Base-by-base conservation (phyloP, 1,140 invertebrate species). In the Chlorops oryzae region DNA sequence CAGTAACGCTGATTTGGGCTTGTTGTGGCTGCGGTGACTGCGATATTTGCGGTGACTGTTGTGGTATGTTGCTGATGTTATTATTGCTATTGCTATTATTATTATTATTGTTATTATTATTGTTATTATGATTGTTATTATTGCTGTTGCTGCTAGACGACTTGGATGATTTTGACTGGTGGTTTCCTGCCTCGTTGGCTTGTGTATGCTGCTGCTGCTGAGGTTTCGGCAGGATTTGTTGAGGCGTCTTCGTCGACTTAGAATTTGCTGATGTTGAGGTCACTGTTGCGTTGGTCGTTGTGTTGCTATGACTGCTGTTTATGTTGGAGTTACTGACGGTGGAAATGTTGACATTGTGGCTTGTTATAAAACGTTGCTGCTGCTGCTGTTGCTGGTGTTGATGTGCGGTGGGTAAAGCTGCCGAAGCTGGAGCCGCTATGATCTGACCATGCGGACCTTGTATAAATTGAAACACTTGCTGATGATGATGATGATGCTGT, bases 141-240 rank as follows among this genome's bases (percentile, higher is more conserved):
- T 12, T 47, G 49, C 37, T 45, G 41, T 42, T 34, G 47, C 25
- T 28, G 21, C 40, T 55, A 24, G 41, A 18, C 27, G 27, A 50
- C 51, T 13, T 23, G 53, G 23, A 37, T 44, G 27, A 3, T 32
- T 22, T 46, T 47, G n/a, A 17, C n/a, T 46, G 55, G 62, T 62
- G 38, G 46, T 24, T 43, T n/a, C n/a, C n/a, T 55, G 47, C 23
- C 7, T 37, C 15, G 24, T 50, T 38, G 2, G 50, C 17, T 20
- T 50, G 51, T 22, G 51, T 39, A 7, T 38, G 27, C 7, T 57
- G 46, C 24, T 66, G 55, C 47, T 62, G 62, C 42, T 65, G 61
- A 46, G 67, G 67, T 58, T 70, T 70, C 13, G 67, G 67, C 56
- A 70, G 57, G 13, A 70, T 70, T 48, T 70, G 67, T 25, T 70